phyloP scores from a whole-genome alignment of 2,113 vertebrate genomes.

The human region DNA sequence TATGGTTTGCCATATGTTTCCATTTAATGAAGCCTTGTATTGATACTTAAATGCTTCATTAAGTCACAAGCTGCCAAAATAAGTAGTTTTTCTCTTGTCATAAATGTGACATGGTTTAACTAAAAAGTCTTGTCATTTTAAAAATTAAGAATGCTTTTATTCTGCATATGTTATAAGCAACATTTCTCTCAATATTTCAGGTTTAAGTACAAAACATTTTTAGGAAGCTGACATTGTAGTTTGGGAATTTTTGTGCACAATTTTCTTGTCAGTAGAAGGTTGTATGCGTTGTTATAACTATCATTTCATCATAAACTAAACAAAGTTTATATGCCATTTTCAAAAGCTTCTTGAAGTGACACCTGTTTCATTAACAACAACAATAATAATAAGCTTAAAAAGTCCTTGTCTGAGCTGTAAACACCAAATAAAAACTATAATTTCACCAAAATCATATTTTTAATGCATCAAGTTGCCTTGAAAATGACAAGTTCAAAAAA shows the following conservation, averaged over 20 bases:
- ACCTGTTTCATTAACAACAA: conserved; percentile 81
- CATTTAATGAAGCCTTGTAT: conserved; percentile 81
- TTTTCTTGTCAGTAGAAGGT: conserved; percentile 80
- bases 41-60: conserved; percentile 83
- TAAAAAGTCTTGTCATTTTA: conserved; percentile 79
- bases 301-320: conserved; percentile 78
- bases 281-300: conserved; percentile 77
- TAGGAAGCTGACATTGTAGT: conserved; percentile 78
- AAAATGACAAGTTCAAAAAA: conserved; percentile 73
- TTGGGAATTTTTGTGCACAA: conserved; percentile 76
- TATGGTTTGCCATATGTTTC: conserved; percentile 80
- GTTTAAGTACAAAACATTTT: conserved; percentile 76
- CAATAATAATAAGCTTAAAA: conserved; percentile 74
- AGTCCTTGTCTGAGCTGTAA: conserved; percentile 81
- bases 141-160: conserved; percentile 83
- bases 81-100: conserved; percentile 83
- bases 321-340: conserved; percentile 82
- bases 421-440: conserved; percentile 78
- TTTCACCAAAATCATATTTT: conserved; percentile 83
- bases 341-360: conserved; percentile 80
- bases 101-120: conserved; percentile 82
- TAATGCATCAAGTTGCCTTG: conserved; percentile 67
- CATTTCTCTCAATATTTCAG: conserved; percentile 72
- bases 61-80: conserved; percentile 83
- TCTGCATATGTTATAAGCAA: conserved; percentile 77